Base-by-base conservation (phyloP, 2,113 vertebrate genomes). In the Channa maculata region DNA sequence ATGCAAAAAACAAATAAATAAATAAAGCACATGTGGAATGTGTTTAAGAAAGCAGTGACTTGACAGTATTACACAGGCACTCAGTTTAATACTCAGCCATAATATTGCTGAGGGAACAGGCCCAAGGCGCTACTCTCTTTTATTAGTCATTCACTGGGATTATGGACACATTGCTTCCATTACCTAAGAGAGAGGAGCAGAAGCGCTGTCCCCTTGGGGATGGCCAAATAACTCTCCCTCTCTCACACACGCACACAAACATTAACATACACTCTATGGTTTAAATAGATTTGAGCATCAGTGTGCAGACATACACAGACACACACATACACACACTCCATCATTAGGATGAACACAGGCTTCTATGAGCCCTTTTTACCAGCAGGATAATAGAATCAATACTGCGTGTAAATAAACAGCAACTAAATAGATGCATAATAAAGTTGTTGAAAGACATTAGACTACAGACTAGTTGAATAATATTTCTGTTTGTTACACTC, bases 161-260 rank as follows among this genome's bases (percentile, higher is more conserved):
- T 95, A 84, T 76, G 91, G 89, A 92, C 89, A 91, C 88, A 91
- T 93, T 93, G 92, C 93, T 92, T 94, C 95, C 93, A 95, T 94
- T 96, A 96, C 95, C 95, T 94, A 81, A 91, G 88, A 91, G 90
- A 93, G 90, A 93, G 82, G 85, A 90, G 87, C 87, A 90, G 80
- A 79, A 85, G 80, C 79, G 63, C 71, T 65, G 68, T 79, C 79
- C 84, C 81, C 75, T 75, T 48, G 79, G 88, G 90, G 79, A 84
- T 60, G 51, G 64, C 74, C 75, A 87, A 88, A 86, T 89, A 86
- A 88, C 80, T 83, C 78, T 76, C 67, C 57, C 70, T 14, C 51
- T 13, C 66, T 9, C 39, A 3, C 43, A 39, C 55, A 48, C 64
- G 59, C 63, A 77, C 63, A 69, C 62, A 58, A 60, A 86, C 71